Evolutionary conservation across 2,797 vertebrate species (phyloP).

Genomic region (Myotis vivesi): DNA sequence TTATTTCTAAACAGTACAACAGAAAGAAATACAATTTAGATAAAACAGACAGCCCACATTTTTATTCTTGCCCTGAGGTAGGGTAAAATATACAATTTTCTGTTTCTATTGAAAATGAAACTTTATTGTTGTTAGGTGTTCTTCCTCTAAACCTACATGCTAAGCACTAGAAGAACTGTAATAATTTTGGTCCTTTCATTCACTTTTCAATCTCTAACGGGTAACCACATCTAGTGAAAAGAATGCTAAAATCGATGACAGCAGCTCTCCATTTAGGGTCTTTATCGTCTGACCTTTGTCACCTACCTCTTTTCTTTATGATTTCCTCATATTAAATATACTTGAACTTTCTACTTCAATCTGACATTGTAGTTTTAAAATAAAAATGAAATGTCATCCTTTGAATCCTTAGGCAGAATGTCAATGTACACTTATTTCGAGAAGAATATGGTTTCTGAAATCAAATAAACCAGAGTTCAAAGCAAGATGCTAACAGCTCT

Average conservation of each 20-base stretch:
- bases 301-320: background rate
- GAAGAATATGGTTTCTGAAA: background rate
- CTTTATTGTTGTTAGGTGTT: constrained; percentile 13
- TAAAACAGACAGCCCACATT: constrained; percentile 40
- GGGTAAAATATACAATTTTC: constrained; percentile 35
- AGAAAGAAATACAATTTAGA: constrained; percentile 25
- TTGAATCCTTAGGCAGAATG: constrained; percentile 22
- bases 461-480: constrained; percentile 38
- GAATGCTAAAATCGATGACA: background rate
- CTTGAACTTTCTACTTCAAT: constrained; percentile 13
- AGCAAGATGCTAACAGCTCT: background rate
- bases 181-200: background rate
- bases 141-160: constrained; percentile 15
- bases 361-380: constrained; percentile 25
- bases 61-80: constrained; percentile 30
- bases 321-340: background rate
- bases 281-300: background rate
- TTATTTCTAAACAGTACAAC: background rate
- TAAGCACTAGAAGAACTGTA: background rate
- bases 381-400: constrained; percentile 40
- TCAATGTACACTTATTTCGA: background rate
- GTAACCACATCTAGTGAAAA: background rate
- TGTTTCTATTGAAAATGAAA: constrained; percentile 25
- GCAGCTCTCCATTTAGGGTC: background rate
- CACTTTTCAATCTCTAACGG: background rate